Conservation (phyloP, 2,113 vertebrate species). For the Pica pica region DNA sequence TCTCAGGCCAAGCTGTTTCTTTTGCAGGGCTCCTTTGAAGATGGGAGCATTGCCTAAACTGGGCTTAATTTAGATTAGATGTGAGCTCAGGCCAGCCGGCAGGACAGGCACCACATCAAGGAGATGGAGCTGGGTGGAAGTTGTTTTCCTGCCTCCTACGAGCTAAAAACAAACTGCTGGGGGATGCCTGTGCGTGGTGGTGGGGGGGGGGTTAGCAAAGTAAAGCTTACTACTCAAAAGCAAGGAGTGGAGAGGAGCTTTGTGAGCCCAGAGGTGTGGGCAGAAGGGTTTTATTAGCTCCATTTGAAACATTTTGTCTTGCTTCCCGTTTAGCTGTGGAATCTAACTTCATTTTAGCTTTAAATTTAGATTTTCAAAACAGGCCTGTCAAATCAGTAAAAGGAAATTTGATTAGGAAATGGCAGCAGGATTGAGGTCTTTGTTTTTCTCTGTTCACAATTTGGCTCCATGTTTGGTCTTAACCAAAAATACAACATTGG, state of each 20-base stretch:
- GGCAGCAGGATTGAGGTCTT: conserved; percentile 35
- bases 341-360: conserved; percentile 9
- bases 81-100: not conserved
- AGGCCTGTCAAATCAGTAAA: conserved; percentile 47
- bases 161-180: not conserved
- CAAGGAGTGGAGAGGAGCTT: not conserved
- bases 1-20: not conserved
- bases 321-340: not conserved
- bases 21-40: not conserved
- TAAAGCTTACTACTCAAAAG: not conserved
- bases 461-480: not conserved
- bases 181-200: fast-evolving
- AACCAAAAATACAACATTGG: not conserved
- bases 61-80: not conserved
- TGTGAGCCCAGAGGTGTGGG: not conserved
- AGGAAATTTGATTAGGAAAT: conserved; percentile 49
- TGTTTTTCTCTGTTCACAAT: not conserved
- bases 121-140: not conserved
- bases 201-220: not conserved
- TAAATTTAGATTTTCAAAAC: conserved; percentile 30
- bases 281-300: not conserved
- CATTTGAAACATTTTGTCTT: not conserved
- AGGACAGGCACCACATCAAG: fast-evolving
- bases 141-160: not conserved
- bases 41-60: not conserved